Evolutionary conservation across 2,113 vertebrate species (phyloP).

Genomic region (Myrmecophaga tridactyla): DNA sequence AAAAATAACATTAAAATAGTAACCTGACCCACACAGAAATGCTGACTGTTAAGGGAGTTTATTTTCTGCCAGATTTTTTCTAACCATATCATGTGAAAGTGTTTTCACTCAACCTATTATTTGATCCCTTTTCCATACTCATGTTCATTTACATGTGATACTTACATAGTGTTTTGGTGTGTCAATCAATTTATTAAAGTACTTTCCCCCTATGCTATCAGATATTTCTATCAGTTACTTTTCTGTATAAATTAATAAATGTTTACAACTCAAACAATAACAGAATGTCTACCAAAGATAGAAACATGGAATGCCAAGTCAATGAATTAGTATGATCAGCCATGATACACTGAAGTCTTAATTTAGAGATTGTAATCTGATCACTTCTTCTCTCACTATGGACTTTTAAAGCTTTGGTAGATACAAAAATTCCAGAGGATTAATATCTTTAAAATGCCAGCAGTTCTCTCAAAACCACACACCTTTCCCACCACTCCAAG

Average conservation of each 20-base stretch:
- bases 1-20: conserved; percentile 39
- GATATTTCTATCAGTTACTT: conserved; percentile 46
- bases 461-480: conserved; percentile 47
- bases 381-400: conserved; percentile 41
- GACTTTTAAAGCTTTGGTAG: conserved; percentile 62
- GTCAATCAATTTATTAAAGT: background rate
- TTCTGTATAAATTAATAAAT: conserved; percentile 47
- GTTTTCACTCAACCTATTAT: conserved; percentile 20
- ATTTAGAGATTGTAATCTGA: conserved; percentile 68
- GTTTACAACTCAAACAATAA: conserved; percentile 30
- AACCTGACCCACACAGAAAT: conserved; percentile 50
- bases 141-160: conserved; percentile 7
- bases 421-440: conserved; percentile 54
- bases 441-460: conserved; percentile 51
- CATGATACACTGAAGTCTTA: conserved; percentile 42
- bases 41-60: conserved; percentile 36
- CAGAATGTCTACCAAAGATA: background rate
- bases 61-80: conserved; percentile 14
- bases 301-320: conserved; percentile 17
- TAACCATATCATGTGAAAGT: background rate
- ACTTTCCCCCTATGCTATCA: background rate
- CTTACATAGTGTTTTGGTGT: background rate
- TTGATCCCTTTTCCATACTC: background rate
- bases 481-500: background rate
- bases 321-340: conserved; percentile 41